Conservation (phyloP, 2,113 vertebrate genomes). For the Pelusios castaneus region DNA sequence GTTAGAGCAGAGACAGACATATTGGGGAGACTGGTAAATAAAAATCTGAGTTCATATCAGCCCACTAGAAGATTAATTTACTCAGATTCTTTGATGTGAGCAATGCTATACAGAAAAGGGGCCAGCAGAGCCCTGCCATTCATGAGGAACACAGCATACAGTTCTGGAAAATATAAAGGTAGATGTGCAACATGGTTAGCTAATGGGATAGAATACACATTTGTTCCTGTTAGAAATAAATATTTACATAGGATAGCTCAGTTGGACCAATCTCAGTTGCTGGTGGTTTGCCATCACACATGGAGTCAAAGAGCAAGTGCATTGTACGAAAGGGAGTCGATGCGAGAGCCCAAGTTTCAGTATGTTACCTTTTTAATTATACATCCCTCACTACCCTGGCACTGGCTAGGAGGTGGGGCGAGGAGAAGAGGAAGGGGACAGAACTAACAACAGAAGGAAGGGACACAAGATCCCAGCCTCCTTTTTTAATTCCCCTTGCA, state of each 20-base stretch:
- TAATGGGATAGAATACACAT: fast-evolving
- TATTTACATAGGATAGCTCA: not conserved
- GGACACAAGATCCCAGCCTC: not conserved
- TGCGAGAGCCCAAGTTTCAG: not conserved
- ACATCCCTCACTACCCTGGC: fast-evolving
- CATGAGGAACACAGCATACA: not conserved
- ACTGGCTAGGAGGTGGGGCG: not conserved
- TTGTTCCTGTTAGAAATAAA: not conserved
- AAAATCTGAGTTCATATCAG: too few relatives aligned
- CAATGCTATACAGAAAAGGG: not conserved
- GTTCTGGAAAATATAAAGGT: not conserved
- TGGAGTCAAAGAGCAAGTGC: not conserved
- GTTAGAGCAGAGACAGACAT: too few relatives aligned
- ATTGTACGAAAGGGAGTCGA: not conserved
- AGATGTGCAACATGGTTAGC: fast-evolving
- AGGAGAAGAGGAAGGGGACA: not conserved
- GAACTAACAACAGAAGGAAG: too few relatives aligned
- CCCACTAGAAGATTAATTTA: not conserved
- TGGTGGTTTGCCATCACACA: not conserved
- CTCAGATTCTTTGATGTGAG: not conserved
- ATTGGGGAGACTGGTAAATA: too few relatives aligned
- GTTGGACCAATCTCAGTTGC: not conserved
- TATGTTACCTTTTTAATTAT: not conserved
- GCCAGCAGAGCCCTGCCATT: not conserved
- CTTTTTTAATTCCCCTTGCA: not conserved